phyloP scores from a whole-genome alignment of 2,797 vertebrate genomes.

The Centroberyx gerrardi region DNA sequence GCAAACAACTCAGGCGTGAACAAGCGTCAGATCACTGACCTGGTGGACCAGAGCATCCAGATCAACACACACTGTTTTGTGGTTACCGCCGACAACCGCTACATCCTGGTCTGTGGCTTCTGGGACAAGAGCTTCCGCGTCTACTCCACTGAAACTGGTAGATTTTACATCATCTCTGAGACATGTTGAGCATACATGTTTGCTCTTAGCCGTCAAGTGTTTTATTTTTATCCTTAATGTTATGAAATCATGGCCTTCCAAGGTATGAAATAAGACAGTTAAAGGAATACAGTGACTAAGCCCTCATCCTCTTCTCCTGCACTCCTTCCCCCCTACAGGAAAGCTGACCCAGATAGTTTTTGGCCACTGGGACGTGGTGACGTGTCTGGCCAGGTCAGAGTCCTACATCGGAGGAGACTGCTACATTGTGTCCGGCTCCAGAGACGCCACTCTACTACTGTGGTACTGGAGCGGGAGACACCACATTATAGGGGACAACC shows the following conservation, averaged over 20 bases:
- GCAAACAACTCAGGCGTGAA: slow-evolving; percentile 97
- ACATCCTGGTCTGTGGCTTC: slow-evolving; percentile 98
- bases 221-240: slow-evolving; percentile 4
- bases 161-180: not conserved
- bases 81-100: slow-evolving; percentile 99
- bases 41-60: slow-evolving; percentile 99
- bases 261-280: not conserved
- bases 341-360: slow-evolving; percentile 99
- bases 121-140: slow-evolving; percentile 99
- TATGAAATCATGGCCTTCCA: not conserved
- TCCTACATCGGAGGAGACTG: slow-evolving; percentile 98
- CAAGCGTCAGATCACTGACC: slow-evolving; percentile 99
- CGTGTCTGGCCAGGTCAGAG: slow-evolving; percentile 95
- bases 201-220: not conserved
- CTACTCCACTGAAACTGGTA: slow-evolving; percentile 99
- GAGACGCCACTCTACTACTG: slow-evolving; percentile 95
- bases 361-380: slow-evolving; percentile 99
- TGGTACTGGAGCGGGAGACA: slow-evolving; percentile 99
- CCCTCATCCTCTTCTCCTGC: not conserved
- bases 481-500: slow-evolving; percentile 99
- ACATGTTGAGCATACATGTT: not conserved
- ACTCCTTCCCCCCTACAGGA: slow-evolving; percentile 80
- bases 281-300: slow-evolving; percentile 3
- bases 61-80: slow-evolving; percentile 99
- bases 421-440: slow-evolving; percentile 97